Base-by-base conservation (phyloP, 2,113 vertebrate genomes). In the human (Homo sapiens) region DNA sequence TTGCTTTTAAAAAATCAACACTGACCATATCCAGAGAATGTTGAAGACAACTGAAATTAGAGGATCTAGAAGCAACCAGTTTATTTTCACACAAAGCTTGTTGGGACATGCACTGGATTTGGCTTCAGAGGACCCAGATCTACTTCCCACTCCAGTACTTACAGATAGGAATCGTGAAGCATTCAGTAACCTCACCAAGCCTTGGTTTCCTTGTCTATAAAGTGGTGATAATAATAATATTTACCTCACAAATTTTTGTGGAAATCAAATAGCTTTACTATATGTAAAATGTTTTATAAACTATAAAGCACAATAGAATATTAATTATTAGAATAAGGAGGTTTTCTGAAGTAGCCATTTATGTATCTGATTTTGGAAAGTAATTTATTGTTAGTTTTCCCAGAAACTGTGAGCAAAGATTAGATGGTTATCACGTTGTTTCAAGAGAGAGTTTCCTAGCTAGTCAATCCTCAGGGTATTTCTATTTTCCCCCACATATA, bases 1-100 rank as follows among this genome's bases (percentile, higher is more conserved):
- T 97, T 97, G 97, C 96, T 98, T 97, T 97, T 97, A 85, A 96
- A 97, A 98, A 94, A 88, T 64, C 92, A 94, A 55, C 93, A 43
- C 83, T 38, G 79, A 82, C 88, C 43, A 52, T 95, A 87, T 96
- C 94, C 82, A 97, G 93, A 94, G 94, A 97, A 73, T 61, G 81
- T 68, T 61, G 88, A 72, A 90, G 81, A 48, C 48, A 78, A 2
- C 32, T 89, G 75, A 68, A 80, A 85, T 84, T 79, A 72, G 66
- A 90, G 22, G 43, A 27, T 93, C 92, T 78, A 75, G 90, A 96
- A 84, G 66, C 88, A 72, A 70, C 17, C 38, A 32, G 17, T 45
- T 86, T 79, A 20, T 38, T 50, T 76, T 84, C 45, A 48, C 16
- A 52, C 27, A 38, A n/a, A 83, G 64, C 38, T 82, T 85, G 3